phyloP scores from a whole-genome alignment of 2,113 vertebrate genomes.

The Erythrocebus patas region DNA sequence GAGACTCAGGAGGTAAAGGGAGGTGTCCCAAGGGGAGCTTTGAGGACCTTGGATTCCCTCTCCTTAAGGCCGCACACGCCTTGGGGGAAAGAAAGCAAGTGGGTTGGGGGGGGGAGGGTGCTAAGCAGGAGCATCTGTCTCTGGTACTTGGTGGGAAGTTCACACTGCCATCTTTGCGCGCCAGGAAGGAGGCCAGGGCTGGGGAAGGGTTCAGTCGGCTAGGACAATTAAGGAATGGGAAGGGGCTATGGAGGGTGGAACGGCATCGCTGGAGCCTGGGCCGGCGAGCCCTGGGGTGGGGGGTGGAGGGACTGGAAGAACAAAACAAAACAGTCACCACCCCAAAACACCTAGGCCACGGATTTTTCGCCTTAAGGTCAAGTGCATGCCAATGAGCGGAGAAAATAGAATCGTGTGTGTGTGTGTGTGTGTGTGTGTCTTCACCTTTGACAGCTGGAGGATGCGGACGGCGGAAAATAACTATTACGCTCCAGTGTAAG shows the following conservation, averaged over 20 bases:
- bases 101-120: background rate
- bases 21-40: background rate
- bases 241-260: background rate
- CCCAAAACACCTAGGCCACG: background rate
- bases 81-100: background rate
- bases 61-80: background rate
- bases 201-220: background rate
- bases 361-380: slow-evolving; percentile 15
- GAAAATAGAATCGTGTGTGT: background rate
- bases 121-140: background rate
- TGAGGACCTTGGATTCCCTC: background rate
- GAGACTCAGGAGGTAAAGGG: background rate
- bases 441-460: background rate
- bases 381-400: background rate
- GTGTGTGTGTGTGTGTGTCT: background rate
- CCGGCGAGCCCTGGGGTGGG: accelerated
- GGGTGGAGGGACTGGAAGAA: background rate
- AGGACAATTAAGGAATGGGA: background rate
- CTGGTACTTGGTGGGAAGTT: background rate
- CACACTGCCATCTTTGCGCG: background rate
- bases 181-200: background rate
- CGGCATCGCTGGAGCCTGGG: background rate
- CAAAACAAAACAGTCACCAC: background rate
- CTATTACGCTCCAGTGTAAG: background rate
- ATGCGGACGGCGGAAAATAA: background rate